Evolutionary conservation across 2,888 invertebrate species (phyloP), one percentile per base, ranked within the genome.

Genomic region (Hydrotaea cyrtoneurina): DNA sequence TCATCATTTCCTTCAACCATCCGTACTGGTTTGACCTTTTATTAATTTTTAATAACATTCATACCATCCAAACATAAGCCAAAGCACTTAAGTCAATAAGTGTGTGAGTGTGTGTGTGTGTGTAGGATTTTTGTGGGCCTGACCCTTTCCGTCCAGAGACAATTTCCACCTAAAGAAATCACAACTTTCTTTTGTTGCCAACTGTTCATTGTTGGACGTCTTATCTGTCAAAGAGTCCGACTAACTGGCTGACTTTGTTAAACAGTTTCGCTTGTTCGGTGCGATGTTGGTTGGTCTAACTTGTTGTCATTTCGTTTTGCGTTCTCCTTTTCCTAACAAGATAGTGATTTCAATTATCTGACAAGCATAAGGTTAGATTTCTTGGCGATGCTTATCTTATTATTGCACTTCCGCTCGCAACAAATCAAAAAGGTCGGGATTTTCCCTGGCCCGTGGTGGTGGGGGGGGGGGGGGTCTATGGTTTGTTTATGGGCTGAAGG

Each of bases 331-430:
- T 55, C 64, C 75, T 79, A 82, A 85, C 82, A 82, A 79, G 82
- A 85, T 85, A 80, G 66, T 71, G 82, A 85, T 85, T 85, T 85
- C 85, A 85, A 85, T 85, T 85, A 85, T 85, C 82, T 82, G 82
- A 71, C 79, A 82, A 82, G 73, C 80, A 55, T 77, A 57, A 79
- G 82, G 82, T 79, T 80, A 79, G 82, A 71, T 73, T 79, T 69
- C 77, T 79, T 21, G 23, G 77, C 74, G 85, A 85, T 85, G 79
- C 74, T 82, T 85, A 85, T 85, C 85, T 82, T 82, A 77, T 73
- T 82, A 82, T 82, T 85, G 82, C 69, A 82, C 85, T 85, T 85
- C 82, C 82, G 79, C 64, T 62, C 62, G 10, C 73, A 75, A 36
- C 21, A 55, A 73, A 55, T 73, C 55, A 73, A 36, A 78, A 64